These are phyloP conservation scores for Lepisosteus oculatus DNA, from an alignment of 2,113 vertebrate species.

Conservation along the genomic window DNA sequence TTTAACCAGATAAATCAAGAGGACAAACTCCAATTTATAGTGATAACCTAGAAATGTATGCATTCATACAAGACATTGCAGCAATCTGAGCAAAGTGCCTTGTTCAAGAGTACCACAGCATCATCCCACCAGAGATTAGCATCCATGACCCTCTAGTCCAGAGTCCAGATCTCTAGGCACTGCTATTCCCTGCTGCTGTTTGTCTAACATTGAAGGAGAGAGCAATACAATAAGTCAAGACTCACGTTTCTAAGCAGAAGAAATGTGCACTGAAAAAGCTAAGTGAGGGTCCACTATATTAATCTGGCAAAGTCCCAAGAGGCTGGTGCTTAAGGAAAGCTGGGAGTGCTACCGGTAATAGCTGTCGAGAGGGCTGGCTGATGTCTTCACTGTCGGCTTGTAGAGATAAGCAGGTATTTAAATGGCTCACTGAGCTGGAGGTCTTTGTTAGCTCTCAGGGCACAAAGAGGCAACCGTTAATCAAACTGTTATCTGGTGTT, in stretches of 20 bases:
- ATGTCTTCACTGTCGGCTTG: constrained; percentile 51
- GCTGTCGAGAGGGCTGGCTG: constrained; percentile 29
- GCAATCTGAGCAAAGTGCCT: too few relatives aligned
- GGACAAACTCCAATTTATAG: too few relatives aligned
- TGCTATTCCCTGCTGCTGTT: too few relatives aligned
- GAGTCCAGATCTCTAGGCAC: too few relatives aligned
- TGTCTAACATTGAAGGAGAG: not conserved
- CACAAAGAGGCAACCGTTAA: constrained; percentile 48
- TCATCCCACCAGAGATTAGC: too few relatives aligned
- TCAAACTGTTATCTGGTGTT: constrained; percentile 43
- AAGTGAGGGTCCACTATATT: not conserved
- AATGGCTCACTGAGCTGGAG: constrained; percentile 44
- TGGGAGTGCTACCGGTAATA: constrained; percentile 14
- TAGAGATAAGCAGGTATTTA: constrained; percentile 39
- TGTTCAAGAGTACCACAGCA: too few relatives aligned
- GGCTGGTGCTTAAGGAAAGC: not conserved
- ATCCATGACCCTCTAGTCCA: too few relatives aligned
- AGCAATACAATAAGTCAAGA: not conserved
- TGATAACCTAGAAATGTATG: too few relatives aligned
- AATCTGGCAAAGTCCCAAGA: not conserved
- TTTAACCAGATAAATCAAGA: too few relatives aligned
- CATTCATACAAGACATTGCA: too few relatives aligned
- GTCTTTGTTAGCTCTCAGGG: constrained; percentile 45
- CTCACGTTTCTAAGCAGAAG: not conserved
- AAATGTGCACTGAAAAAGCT: not conserved